Evolutionary conservation across 2,113 vertebrate genomes (phyloP).

Genomic region (Saguinus imperator): DNA sequence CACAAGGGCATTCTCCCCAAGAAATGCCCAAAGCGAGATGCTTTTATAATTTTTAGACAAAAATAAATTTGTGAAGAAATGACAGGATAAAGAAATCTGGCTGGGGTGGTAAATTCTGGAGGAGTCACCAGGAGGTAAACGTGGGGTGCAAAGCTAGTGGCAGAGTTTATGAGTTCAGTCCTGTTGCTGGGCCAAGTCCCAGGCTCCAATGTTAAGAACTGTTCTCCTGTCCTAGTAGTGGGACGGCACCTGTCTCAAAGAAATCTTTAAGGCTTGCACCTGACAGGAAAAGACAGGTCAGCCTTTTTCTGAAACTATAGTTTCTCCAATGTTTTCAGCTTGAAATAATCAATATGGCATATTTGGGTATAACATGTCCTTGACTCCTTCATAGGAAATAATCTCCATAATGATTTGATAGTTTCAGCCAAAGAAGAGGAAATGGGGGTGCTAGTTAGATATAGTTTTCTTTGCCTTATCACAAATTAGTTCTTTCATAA

Average conservation of each 20-base stretch:
- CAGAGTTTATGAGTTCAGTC: not conserved
- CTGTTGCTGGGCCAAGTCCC: not conserved
- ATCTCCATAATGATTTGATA: not conserved
- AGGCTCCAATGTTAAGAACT: not conserved
- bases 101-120: not conserved
- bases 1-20: not conserved
- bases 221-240: not conserved
- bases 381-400: not conserved
- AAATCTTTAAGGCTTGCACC: not conserved
- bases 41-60: not conserved
- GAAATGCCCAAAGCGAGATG: not conserved
- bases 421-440: slow-evolving; percentile 27
- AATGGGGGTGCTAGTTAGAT: not conserved
- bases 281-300: not conserved
- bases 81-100: not conserved
- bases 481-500: not conserved
- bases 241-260: not conserved
- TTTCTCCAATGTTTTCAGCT: not conserved
- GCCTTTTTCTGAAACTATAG: not conserved
- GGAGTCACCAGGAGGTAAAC: not conserved
- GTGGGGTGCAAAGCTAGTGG: not conserved
- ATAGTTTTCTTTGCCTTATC: slow-evolving; percentile 9
- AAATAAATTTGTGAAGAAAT: not conserved
- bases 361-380: not conserved
- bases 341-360: not conserved